Conservation (phyloP, 1,140 invertebrate genomes). For the Stegodyphus dumicola region DNA sequence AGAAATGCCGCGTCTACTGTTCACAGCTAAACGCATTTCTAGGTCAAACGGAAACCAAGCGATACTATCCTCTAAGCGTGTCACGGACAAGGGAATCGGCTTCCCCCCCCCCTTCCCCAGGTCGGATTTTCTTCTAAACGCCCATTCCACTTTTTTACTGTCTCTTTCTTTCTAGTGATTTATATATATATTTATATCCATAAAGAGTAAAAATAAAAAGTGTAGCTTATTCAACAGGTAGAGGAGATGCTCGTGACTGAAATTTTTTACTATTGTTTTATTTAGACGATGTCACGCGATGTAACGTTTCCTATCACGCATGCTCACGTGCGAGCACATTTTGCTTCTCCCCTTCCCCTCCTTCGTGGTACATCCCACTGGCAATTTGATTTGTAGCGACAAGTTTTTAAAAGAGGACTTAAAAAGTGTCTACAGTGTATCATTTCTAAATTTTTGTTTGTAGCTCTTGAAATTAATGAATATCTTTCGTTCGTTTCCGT, state of each 20-base stretch:
- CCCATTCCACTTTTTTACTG: conserved; percentile 13
- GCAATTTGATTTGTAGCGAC: too few relatives aligned
- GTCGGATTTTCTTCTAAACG: neutral
- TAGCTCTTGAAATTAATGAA: too few relatives aligned
- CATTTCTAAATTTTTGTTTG: too few relatives aligned
- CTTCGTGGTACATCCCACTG: neutral
- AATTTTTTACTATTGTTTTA: neutral
- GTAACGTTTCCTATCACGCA: conserved; percentile 33
- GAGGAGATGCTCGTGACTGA: neutral
- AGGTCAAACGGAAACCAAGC: conserved; percentile 48
- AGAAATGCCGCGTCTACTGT: neutral
- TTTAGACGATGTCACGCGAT: conserved; percentile 29
- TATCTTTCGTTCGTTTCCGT: too few relatives aligned
- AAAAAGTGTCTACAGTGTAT: too few relatives aligned
- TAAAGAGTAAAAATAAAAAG: conserved; percentile 10
- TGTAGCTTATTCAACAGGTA: conserved; percentile 33
- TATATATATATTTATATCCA: conserved; percentile 7
- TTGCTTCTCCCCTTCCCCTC: neutral
- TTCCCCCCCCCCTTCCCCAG: neutral
- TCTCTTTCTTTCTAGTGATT: conserved; percentile 17
- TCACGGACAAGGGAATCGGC: conserved; percentile 17
- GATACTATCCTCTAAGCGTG: conserved; percentile 14
- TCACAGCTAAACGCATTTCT: conserved; percentile 24
- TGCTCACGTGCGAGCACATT: neutral
- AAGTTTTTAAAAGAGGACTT: too few relatives aligned